phyloP scores from a whole-genome alignment of 2,797 vertebrate genomes.

The Cuniculus paca region DNA sequence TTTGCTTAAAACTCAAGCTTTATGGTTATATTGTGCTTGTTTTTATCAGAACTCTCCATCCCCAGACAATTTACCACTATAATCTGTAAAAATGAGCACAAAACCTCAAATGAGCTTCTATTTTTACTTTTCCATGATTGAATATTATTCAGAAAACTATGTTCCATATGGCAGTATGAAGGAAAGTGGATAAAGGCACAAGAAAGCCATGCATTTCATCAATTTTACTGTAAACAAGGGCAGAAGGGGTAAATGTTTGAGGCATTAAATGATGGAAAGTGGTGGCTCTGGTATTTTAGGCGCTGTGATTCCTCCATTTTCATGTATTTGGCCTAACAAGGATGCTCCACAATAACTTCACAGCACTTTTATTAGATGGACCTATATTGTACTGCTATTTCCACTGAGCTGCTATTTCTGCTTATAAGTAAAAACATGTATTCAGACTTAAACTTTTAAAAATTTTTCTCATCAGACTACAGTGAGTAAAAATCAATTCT shows the following conservation, averaged over 20 bases:
- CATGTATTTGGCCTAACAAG: background rate
- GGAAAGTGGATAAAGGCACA: background rate
- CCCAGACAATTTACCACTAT: background rate
- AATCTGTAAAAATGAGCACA: background rate
- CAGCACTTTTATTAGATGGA: background rate
- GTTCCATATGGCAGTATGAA: background rate
- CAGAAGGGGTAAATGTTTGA: background rate
- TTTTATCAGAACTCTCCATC: background rate
- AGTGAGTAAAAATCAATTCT: background rate
- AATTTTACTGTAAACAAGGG: background rate
- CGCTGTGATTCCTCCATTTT: accelerated
- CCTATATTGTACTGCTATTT: background rate
- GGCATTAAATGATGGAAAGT: background rate
- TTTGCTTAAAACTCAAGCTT: background rate
- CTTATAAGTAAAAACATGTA: background rate
- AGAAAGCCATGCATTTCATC: background rate
- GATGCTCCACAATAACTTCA: background rate
- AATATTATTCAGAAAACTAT: background rate
- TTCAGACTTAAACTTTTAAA: background rate
- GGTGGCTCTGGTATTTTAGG: background rate
- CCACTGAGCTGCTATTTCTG: background rate
- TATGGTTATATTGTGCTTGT: background rate
- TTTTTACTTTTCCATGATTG: background rate
- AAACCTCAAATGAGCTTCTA: background rate
- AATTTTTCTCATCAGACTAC: background rate